Percentiles rank a stretch among this genome's conserved stretches.
Conservation (phyloP, 2,113 vertebrate species). For the Gadus macrocephalus region DNA sequence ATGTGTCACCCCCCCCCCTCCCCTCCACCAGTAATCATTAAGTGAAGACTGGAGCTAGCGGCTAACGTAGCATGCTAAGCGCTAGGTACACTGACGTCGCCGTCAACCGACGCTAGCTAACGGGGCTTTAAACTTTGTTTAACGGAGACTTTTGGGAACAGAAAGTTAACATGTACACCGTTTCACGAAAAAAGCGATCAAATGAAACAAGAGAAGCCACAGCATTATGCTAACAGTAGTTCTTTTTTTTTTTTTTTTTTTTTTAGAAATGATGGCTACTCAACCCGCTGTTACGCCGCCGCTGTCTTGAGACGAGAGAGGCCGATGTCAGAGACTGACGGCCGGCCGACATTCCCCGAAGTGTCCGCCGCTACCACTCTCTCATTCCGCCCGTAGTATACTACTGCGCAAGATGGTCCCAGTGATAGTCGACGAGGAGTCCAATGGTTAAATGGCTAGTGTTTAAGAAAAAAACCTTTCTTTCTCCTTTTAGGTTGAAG, state of each 20-base stretch:
- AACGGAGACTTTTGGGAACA: conserved; percentile 3
- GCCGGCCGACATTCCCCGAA: conserved; percentile 72
- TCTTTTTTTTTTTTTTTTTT: too few relatives aligned
- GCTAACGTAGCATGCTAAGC: conserved; percentile 70
- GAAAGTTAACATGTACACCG: conserved; percentile 27
- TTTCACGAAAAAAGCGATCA: conserved; percentile 47
- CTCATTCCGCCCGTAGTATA: not conserved
- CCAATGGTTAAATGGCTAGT: conserved; percentile 20
- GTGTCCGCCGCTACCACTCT: conserved; percentile 44
- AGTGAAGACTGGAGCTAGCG: conserved; percentile 39
- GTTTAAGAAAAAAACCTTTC: conserved; percentile 39
- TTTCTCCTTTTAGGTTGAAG: conserved; percentile 38
- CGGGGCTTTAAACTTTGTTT: conserved; percentile 58
- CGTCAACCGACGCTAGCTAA: conserved; percentile 42
- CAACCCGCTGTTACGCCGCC: conserved; percentile 60
- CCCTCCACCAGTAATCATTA: conserved; percentile 8
- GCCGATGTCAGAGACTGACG: conserved; percentile 74
- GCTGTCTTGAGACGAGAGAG: conserved; percentile 60
- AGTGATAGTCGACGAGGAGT: conserved; percentile 24
- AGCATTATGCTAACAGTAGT: not conserved
- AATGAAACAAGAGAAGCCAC: not conserved
- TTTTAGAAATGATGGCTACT: conserved; percentile 45
- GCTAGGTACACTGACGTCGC: conserved; percentile 55
- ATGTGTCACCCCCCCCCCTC: conserved; percentile 10
- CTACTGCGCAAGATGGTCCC: conserved; percentile 60